Conservation (phyloP, 2,113 vertebrate genomes). For the Ranitomeya variabilis region DNA sequence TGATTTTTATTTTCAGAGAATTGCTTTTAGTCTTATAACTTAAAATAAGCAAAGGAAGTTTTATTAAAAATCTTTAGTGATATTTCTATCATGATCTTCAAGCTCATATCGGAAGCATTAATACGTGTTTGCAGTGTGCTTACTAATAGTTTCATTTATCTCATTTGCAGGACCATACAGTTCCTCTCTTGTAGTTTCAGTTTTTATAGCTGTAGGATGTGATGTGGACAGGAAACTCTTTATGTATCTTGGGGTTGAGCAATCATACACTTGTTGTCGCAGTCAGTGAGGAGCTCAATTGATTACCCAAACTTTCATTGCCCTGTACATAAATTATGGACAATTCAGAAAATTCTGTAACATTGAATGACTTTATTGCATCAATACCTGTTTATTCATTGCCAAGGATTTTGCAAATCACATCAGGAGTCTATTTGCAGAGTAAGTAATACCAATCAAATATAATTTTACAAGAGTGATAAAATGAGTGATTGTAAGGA, state of each 20-base stretch:
- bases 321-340: conserved; percentile 9
- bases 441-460: conserved; percentile 22
- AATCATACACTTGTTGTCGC: neutral
- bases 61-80: neutral
- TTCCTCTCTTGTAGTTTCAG: conserved; percentile 33
- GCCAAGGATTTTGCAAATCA: conserved; percentile 42
- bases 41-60: neutral
- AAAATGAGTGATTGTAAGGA: neutral
- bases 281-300: neutral
- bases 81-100: neutral
- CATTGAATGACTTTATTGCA: conserved; percentile 31
- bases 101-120: too few relatives aligned
- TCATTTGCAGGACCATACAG: neutral
- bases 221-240: conserved; percentile 24
- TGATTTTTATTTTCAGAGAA: too few relatives aligned
- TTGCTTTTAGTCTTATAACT: neutral
- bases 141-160: neutral
- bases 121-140: neutral
- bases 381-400: neutral
- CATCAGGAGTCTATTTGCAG: conserved; percentile 48
- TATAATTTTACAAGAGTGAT: neutral
- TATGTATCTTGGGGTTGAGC: neutral
- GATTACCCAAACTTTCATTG: neutral
- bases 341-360: conserved; percentile 8
- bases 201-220: neutral